A percentile compares a stretch with the other conserved stretches of the same genome.
Evolutionary conservation across 2,888 invertebrate genomes (phyloP).

Genomic region (Tipula vernalis): DNA sequence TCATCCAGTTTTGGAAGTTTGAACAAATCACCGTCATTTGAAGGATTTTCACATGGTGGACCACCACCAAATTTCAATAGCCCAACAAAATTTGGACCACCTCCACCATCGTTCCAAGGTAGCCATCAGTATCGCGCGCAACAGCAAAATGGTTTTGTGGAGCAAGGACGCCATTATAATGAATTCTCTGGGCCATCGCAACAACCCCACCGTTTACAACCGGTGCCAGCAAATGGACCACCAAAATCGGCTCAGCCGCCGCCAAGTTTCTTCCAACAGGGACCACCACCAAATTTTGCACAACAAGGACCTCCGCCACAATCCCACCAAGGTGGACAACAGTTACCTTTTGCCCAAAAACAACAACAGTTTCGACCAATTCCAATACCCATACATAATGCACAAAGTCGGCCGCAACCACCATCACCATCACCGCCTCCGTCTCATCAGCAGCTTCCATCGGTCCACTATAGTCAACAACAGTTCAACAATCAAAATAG

Average conservation of each 20-base stretch:
- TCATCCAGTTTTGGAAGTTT: background rate
- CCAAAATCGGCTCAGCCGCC: background rate
- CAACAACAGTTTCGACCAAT: conserved; percentile 34
- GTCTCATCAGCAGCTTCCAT: conserved; percentile 24
- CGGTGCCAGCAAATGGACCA: conserved; percentile 15
- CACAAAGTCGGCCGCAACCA: conserved; percentile 33
- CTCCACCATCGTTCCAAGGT: background rate
- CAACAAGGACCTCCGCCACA: background rate
- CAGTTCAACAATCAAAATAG: background rate
- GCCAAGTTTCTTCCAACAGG: background rate
- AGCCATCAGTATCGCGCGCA: background rate
- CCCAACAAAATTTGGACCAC: background rate
- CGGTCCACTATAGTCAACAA: conserved; percentile 20
- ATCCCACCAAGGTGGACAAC: conserved; percentile 16
- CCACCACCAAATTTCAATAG: background rate
- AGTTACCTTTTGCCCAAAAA: background rate
- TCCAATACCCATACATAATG: conserved; percentile 29
- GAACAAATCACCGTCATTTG: background rate
- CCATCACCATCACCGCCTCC: conserved; percentile 30
- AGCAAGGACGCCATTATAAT: conserved; percentile 7
- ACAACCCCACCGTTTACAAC: conserved; percentile 19
- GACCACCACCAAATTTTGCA: background rate
- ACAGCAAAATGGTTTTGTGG: background rate
- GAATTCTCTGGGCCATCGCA: conserved; percentile 16
- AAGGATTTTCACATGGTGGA: background rate